Conservation (phyloP, 2,113 vertebrate species). For the Crotalus tigris region DNA sequence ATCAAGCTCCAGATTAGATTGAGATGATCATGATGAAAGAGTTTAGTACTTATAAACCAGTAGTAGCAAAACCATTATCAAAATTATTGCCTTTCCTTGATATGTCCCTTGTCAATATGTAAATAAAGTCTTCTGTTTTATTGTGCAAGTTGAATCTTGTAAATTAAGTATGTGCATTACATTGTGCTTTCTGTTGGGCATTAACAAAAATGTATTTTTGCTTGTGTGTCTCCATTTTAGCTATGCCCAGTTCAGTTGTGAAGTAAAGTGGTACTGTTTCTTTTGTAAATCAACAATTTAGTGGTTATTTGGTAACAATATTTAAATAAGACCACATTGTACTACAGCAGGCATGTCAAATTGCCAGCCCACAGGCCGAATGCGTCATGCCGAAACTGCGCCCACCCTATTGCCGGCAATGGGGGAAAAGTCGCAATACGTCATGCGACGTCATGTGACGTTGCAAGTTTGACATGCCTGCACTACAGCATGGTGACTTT, state of each 20-base stretch:
- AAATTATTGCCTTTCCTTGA: neutral
- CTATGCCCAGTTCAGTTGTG: constrained; percentile 55
- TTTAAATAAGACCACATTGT: neutral
- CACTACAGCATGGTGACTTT: fast-evolving
- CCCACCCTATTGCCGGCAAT: too few species aligned
- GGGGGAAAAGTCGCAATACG: too few species aligned
- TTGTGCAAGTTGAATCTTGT: constrained; percentile 51
- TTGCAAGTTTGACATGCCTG: too few species aligned
- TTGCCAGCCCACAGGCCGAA: too few species aligned
- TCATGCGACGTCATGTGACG: too few species aligned
- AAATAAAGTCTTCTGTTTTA: constrained; percentile 68
- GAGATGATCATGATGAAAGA: neutral
- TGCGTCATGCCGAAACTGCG: too few species aligned
- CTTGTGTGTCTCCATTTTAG: constrained; percentile 21
- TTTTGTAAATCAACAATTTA: constrained; percentile 37
- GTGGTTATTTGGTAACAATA: constrained; percentile 18
- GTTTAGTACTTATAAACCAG: neutral
- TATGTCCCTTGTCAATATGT: constrained; percentile 70
- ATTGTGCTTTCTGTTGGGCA: constrained; percentile 44
- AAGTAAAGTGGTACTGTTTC: constrained; percentile 46
- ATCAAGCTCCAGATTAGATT: neutral
- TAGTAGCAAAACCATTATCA: constrained; percentile 1
- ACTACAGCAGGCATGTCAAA: too few species aligned
- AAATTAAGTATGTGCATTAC: constrained; percentile 58
- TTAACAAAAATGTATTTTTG: constrained; percentile 24